Base-by-base conservation (phyloP, 2,797 vertebrate species). In the Argya squamiceps region DNA sequence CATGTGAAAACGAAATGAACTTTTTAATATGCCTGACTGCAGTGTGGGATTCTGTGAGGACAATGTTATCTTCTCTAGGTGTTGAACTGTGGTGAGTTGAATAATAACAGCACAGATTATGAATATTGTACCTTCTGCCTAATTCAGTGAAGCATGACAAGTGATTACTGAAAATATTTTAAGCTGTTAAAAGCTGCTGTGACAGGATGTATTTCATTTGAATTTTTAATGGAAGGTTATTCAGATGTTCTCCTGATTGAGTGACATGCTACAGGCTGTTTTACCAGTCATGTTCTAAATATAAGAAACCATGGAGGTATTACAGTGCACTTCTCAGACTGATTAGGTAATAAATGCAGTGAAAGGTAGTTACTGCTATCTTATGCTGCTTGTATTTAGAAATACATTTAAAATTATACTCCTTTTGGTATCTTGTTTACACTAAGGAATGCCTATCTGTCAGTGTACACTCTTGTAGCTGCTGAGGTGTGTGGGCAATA, bases 161-260 rank as follows among this genome's bases (percentile, higher is more conserved):
- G 70, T 92, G 86, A 84, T 91, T 85, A 62, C 75, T 84, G 95
- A 86, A 96, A 97, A 95, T 92, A 94, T 96, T 96, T 94, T 88
- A 91, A 79, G 69, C 64, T 78, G 47, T 91, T 93, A 91, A 87
- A 90, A 85, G 90, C 75, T 92, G 71, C 94, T 92, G 71, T 95
- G 91, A 93, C 82, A 96, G 77, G 75, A 94, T 90, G 58, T 34
- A 80, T 94, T 94, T 87, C 64, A 91, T 93, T 94, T 86, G 82
- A 93, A 92, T 93, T 87, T 90, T 95, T 92, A 95, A 96, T 95
- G 79, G 24, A 67, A 92, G 49, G 75, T 69, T 95, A 73, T 93
- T 96, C 44, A 89, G 65, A 78, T 78, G 44, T 37, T 95, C 88
- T 87, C 8, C 81, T 94, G 92, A 84, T 91, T 93, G 86, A 92